Percentiles rank a stretch among this genome's conserved stretches.
Evolutionary conservation across 2,113 vertebrate species (phyloP).

Genomic region (Pluvialis apricaria): DNA sequence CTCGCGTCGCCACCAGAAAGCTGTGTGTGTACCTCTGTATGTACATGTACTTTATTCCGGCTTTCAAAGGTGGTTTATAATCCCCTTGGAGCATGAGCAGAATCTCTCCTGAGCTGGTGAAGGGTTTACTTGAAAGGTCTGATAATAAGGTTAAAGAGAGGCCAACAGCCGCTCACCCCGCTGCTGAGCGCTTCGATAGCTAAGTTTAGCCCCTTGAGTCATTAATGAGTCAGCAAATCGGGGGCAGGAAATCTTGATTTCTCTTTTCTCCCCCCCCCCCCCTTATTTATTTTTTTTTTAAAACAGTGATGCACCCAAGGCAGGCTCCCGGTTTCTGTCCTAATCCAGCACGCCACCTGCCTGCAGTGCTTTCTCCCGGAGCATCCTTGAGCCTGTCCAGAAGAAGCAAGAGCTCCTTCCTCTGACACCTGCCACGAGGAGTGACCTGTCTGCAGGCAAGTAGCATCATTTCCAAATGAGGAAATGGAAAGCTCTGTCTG

Average conservation of each 20-base stretch:
- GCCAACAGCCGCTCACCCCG: background rate
- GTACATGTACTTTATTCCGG: background rate
- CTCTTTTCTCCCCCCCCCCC: too few species aligned
- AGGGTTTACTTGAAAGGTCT: background rate
- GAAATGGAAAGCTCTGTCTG: background rate
- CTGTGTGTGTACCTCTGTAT: background rate
- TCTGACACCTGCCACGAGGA: too few species aligned
- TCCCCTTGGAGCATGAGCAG: background rate
- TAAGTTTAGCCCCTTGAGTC: constrained; percentile 29
- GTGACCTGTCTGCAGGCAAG: background rate
- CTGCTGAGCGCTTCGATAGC: background rate
- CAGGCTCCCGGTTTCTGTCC: background rate
- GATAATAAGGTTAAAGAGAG: background rate
- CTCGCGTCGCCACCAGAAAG: background rate
- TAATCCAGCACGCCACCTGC: background rate
- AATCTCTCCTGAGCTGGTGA: background rate
- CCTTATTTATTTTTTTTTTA: too few species aligned
- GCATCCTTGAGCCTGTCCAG: background rate
- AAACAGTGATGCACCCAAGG: background rate
- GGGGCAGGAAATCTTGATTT: background rate
- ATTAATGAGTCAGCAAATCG: background rate
- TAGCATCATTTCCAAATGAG: accelerated
- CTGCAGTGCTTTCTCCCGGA: background rate
- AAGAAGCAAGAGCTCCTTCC: background rate
- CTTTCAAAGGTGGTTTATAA: background rate